Evolutionary conservation across 2,888 invertebrate species (phyloP).

Genomic region (Synergus laeviventris): DNA sequence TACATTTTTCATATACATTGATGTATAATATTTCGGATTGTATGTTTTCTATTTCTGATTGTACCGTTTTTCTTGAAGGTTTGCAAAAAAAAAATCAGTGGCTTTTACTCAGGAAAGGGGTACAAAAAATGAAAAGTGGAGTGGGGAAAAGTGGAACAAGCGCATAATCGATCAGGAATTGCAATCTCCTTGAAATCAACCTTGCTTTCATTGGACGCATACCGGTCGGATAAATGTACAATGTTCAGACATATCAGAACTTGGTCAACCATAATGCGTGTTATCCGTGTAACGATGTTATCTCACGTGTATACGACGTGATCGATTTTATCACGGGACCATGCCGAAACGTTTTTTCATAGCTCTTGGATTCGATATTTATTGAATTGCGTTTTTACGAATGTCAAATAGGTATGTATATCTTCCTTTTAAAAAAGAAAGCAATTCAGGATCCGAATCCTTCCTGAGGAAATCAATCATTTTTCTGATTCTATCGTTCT

Average conservation of each 20-base stretch:
- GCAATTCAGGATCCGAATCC: too few relatives aligned
- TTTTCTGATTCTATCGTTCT: too few relatives aligned
- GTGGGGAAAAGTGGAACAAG: conserved; percentile 59
- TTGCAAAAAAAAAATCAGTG: conserved; percentile 17
- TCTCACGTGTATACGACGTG: neutral
- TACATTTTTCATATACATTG: too few relatives aligned
- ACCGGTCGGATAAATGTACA: conserved; percentile 61
- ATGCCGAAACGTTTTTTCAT: neutral
- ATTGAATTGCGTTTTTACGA: too few relatives aligned
- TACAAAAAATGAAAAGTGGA: conserved; percentile 41
- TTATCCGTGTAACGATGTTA: conserved; percentile 8
- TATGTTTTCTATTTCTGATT: neutral
- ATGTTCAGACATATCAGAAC: conserved; percentile 27
- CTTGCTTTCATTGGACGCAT: conserved; percentile 73
- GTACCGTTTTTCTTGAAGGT: conserved; percentile 8
- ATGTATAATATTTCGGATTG: too few relatives aligned
- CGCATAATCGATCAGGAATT: conserved; percentile 67
- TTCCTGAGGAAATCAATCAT: too few relatives aligned
- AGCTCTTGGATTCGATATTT: too few relatives aligned
- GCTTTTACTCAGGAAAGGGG: conserved; percentile 49
- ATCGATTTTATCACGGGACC: neutral
- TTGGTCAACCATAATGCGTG: conserved; percentile 1
- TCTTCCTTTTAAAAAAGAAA: too few relatives aligned
- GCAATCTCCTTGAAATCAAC: conserved; percentile 71
- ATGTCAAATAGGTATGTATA: too few relatives aligned